Percentiles rank a stretch among this genome's conserved stretches.
Conservation (phyloP, 2,113 vertebrate species). For the Dipodomys ordii region DNA sequence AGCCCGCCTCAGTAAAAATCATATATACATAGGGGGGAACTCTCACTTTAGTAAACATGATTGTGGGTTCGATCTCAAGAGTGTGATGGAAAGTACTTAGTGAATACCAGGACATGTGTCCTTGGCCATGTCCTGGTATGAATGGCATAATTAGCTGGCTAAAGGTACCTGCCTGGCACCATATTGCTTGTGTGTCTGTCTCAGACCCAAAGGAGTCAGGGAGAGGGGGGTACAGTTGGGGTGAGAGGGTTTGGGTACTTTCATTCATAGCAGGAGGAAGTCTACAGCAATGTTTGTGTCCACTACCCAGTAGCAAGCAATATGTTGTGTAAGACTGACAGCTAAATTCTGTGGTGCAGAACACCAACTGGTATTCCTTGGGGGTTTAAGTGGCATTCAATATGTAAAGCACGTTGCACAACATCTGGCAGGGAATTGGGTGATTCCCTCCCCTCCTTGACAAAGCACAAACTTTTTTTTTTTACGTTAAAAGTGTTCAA, state of each 20-base stretch:
- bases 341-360: conserved; percentile 11
- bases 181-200: too few relatives aligned
- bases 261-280: accelerated
- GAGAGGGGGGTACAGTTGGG: too few relatives aligned
- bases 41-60: neutral
- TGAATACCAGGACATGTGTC: too few relatives aligned
- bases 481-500: neutral
- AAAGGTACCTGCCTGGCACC: neutral
- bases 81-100: neutral
- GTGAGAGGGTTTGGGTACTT: neutral
- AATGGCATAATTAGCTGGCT: neutral
- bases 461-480: neutral
- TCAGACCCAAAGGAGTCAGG: neutral
- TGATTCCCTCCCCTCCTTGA: neutral
- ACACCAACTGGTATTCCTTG: neutral
- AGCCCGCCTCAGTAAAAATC: neutral
- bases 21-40: neutral
- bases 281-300: neutral
- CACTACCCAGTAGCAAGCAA: accelerated
- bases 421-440: neutral
- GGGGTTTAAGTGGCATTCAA: conserved; percentile 25
- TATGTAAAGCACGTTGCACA: neutral
- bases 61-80: neutral
- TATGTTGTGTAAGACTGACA: neutral
- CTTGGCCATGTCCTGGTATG: neutral